phyloP scores from a whole-genome alignment of 2,113 vertebrate genomes.

The Colius striatus region DNA sequence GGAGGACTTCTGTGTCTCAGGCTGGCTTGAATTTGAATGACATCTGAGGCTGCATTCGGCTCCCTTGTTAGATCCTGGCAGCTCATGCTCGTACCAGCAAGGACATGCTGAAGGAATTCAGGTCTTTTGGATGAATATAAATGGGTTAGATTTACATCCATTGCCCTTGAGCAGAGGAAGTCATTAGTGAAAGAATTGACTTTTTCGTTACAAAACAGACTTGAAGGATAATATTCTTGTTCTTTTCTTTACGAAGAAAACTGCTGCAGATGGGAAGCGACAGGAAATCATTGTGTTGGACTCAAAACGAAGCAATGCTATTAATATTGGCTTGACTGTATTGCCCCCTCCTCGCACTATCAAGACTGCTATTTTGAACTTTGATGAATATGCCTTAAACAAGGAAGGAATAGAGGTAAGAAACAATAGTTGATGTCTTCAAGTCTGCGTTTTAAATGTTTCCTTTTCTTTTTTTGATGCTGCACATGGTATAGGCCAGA shows the following conservation, averaged over 20 bases:
- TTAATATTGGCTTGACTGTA: constrained; percentile 98
- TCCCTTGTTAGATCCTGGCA: background rate
- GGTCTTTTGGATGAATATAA: background rate
- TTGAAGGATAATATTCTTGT: constrained; percentile 33
- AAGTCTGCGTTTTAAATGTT: background rate
- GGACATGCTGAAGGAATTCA: background rate
- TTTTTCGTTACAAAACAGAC: background rate
- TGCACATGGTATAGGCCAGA: background rate
- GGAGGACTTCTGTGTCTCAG: background rate
- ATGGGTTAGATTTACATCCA: background rate
- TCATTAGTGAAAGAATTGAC: background rate
- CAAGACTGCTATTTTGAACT: constrained; percentile 98
- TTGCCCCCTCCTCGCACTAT: constrained; percentile 96
- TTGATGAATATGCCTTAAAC: constrained; percentile 98
- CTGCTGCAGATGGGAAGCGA: constrained; percentile 93
- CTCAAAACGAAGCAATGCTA: constrained; percentile 96
- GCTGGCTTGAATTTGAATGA: background rate
- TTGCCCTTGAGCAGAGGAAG: background rate
- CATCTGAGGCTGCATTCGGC: background rate
- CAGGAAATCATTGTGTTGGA: constrained; percentile 96
- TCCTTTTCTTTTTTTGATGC: background rate
- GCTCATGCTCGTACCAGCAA: background rate
- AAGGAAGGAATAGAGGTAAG: constrained; percentile 99
- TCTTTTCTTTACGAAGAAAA: constrained; percentile 83
- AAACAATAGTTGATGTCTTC: background rate